Conservation (phyloP, 2,888 invertebrate genomes). For the Eupithecia subumbrata region DNA sequence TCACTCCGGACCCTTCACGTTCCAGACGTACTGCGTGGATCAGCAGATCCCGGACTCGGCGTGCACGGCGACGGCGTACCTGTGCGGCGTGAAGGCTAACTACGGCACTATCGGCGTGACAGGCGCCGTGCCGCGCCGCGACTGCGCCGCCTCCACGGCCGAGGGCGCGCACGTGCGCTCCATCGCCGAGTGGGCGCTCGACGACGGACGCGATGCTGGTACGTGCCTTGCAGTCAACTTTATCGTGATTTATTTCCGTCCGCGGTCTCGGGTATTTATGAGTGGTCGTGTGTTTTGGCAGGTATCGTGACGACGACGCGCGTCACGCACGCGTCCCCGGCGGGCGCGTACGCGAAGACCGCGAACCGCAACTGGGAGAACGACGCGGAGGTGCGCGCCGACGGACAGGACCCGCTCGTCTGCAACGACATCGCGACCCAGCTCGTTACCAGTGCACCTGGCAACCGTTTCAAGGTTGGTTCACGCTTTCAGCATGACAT, state of each 20-base stretch:
- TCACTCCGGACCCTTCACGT: background rate
- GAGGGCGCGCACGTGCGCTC: constrained; percentile 83
- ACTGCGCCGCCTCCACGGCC: constrained; percentile 84
- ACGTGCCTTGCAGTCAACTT: background rate
- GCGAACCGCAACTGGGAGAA: constrained; percentile 88
- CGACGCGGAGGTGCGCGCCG: constrained; percentile 78
- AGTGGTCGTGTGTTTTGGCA: constrained; percentile 1
- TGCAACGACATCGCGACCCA: constrained; percentile 90
- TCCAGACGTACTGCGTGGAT: constrained; percentile 83
- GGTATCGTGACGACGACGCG: constrained; percentile 87
- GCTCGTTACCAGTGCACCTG: constrained; percentile 65
- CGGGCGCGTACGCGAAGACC: constrained; percentile 86
- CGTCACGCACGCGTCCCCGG: constrained; percentile 91
- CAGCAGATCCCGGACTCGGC: constrained; percentile 88
- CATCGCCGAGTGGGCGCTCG: constrained; percentile 86
- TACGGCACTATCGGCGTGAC: constrained; percentile 86
- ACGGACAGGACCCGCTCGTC: constrained; percentile 62
- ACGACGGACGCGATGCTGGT: constrained; percentile 63
- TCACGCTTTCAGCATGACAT: constrained; percentile 30
- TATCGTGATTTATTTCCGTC: background rate
- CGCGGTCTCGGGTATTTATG: background rate
- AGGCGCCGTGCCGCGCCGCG: constrained; percentile 81
- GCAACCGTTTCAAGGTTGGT: constrained; percentile 82
- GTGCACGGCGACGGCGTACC: constrained; percentile 87
- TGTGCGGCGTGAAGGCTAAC: constrained; percentile 87